Base-by-base conservation (phyloP, 2,888 invertebrate species). In the Drosophila affinis region DNA sequence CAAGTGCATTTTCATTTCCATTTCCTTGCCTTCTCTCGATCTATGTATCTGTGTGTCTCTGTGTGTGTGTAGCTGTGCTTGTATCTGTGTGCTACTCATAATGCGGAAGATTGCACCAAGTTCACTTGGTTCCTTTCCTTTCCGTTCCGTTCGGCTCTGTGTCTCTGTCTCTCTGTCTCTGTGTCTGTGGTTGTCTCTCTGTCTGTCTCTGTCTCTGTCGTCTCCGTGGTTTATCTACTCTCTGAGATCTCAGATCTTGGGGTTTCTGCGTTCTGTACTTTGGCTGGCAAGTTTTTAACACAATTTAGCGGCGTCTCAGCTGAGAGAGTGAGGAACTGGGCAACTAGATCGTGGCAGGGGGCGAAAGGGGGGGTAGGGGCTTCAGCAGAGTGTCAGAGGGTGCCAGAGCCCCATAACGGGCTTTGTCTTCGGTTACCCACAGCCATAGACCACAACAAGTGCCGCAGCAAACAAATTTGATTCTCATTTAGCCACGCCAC, bases 1-100 rank as follows among this genome's bases (percentile, higher is more conserved):
- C 87, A 81, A 85, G 86, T 89, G 89, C 89, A 89, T 86, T 86
- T 86, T 73, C 86, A 87, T 89, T 85, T 87, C 82, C 81, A 86
- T 86, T 83, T 86, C 73, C 84, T 55, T n/a, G 27, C 59, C 61
- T 44, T 67, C 57, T 67, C 57, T 57, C 45, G 56, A 18, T 56
- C 65, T 69, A 45, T 52, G n/a, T 18, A 24, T 60, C 45, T 59
- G 27, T 27, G 51, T 21, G 12, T 18, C 29, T 57, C 52, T 59
- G 39, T 34, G 44, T 21, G 3, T 27, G 56, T 24, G 17, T 67
- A 4, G 2, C 34, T 39, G 27, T n/a, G n/a, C n/a, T n/a, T n/a
- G n/a, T 32, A 39, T 39, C 18, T 48, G 47, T 47, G 34, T 69
- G 76, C 76, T 76, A 87, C 87, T 86, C 85, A 86, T 87, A 86